phyloP scores from a whole-genome alignment of 2,113 vertebrate species.

The Rhinoptilus africanus region DNA sequence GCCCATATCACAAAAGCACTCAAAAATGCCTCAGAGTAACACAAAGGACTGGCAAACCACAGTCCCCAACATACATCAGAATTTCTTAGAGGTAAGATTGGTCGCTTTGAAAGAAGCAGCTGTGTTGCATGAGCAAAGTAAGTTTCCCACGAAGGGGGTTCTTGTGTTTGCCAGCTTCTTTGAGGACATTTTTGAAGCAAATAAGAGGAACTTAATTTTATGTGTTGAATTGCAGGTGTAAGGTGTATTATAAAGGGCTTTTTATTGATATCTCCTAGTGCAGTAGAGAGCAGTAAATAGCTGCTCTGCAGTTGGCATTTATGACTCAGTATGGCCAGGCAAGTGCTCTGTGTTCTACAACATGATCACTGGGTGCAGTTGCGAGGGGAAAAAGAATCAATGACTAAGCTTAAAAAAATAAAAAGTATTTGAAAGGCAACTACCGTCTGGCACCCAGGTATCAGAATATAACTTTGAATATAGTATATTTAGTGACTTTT shows the following conservation, averaged over 20 bases:
- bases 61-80: not conserved
- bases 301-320: not conserved
- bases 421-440: not conserved
- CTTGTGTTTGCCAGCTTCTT: not conserved
- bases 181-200: not conserved
- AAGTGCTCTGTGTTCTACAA: not conserved
- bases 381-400: not conserved
- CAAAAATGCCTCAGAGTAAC: not conserved
- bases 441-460: not conserved
- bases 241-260: not conserved
- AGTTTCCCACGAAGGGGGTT: not conserved
- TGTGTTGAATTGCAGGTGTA: not conserved
- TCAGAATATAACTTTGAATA: not conserved
- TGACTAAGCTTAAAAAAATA: not conserved
- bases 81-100: not conserved
- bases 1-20: not conserved
- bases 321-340: not conserved
- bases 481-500: not conserved
- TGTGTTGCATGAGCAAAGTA: not conserved
- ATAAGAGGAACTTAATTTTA: not conserved
- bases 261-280: not conserved
- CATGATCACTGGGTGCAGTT: not conserved
- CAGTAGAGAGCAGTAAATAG: not conserved
- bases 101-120: not conserved
- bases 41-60: not conserved